Percentiles rank a stretch among this genome's conserved stretches.
phyloP scores from a whole-genome alignment of 1,140 invertebrate species.

The Nylanderia fulva region DNA sequence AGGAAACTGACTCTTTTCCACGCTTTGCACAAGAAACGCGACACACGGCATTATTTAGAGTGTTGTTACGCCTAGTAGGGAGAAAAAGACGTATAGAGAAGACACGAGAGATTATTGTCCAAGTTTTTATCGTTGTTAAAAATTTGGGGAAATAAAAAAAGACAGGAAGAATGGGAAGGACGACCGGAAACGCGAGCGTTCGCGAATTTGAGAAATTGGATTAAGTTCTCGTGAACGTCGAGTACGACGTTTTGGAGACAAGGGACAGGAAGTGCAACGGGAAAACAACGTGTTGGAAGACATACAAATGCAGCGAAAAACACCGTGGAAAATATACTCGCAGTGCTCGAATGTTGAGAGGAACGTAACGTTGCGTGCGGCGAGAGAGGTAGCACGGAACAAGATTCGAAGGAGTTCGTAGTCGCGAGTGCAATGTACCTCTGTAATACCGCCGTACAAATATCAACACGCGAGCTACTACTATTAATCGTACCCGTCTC shows the following conservation, averaged over 20 bases:
- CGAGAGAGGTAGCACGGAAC: constrained; percentile 27
- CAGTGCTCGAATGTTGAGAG: not conserved
- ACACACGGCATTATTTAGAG: constrained; percentile 28
- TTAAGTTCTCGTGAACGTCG: not conserved
- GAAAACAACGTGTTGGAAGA: not conserved
- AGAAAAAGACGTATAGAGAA: not conserved
- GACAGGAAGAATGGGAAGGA: constrained; percentile 7
- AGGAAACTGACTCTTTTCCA: not conserved
- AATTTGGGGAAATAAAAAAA: constrained; percentile 9
- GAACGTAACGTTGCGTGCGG: constrained; percentile 44
- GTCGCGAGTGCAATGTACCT: constrained; percentile 50
- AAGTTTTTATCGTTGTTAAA: not conserved
- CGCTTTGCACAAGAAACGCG: not conserved
- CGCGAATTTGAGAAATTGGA: constrained; percentile 28
- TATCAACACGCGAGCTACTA: constrained; percentile 29
- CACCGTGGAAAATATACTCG: constrained; percentile 20
- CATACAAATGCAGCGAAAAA: constrained; percentile 34
- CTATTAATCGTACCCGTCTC: constrained; percentile 32
- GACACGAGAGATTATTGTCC: not conserved
- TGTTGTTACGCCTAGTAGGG: not conserved
- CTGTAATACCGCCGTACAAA: constrained; percentile 28
- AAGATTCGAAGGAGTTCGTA: constrained; percentile 40
- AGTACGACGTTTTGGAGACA: not conserved
- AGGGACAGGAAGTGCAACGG: not conserved
- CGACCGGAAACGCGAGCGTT: not conserved